phyloP scores from a whole-genome alignment of 2,797 vertebrate species.

The Ispidina lecontei region DNA sequence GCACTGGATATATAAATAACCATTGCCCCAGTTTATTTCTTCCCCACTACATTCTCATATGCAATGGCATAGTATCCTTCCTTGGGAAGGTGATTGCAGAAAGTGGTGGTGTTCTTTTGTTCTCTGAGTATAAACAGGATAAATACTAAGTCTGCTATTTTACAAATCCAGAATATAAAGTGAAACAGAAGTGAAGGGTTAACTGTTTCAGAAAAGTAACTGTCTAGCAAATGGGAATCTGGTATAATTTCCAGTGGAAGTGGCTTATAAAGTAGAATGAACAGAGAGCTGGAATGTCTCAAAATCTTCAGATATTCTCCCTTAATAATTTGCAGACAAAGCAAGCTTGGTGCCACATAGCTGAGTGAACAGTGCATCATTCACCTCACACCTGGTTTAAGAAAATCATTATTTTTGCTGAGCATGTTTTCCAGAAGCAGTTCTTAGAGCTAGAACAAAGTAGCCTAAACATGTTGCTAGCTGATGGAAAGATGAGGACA shows the following conservation, averaged over 20 bases:
- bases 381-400: not conserved
- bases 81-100: not conserved
- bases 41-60: not conserved
- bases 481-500: not conserved
- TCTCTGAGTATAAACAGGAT: not conserved
- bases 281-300: not conserved
- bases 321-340: not conserved
- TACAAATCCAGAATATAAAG: not conserved
- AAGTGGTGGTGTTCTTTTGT: not conserved
- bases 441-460: not conserved
- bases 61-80: not conserved
- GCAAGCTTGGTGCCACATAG: not conserved
- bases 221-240: not conserved
- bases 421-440: not conserved
- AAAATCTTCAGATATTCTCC: not conserved
- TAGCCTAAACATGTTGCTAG: not conserved
- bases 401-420: not conserved
- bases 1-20: not conserved
- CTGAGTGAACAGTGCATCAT: not conserved
- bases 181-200: not conserved
- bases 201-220: not conserved
- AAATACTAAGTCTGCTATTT: not conserved
- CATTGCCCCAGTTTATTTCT: not conserved
- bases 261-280: not conserved
- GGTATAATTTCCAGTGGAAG: not conserved